These are phyloP conservation scores for Zeuzera pyrina DNA, from an alignment of 2,888 invertebrate genomes.

Conservation along the genomic window DNA sequence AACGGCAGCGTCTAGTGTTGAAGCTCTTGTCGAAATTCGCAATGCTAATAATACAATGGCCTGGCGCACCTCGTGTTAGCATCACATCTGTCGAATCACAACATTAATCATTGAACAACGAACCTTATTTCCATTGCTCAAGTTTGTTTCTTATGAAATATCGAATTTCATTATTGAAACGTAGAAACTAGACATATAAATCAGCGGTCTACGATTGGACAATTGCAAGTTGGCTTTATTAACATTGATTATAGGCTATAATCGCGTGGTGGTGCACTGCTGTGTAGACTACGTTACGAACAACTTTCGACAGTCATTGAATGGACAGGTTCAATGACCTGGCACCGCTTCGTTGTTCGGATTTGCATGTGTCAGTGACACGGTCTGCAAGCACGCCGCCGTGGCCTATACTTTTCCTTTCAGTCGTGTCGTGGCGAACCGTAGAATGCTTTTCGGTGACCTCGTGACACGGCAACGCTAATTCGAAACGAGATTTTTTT, in stretches of 20 bases:
- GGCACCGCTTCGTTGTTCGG: slow-evolving; percentile 51
- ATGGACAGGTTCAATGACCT: slow-evolving; percentile 63
- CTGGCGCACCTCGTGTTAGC: slow-evolving; percentile 50
- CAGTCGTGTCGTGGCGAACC: slow-evolving; percentile 39
- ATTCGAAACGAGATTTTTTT: not conserved
- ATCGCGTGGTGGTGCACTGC: slow-evolving; percentile 32
- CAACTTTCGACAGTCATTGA: slow-evolving; percentile 71
- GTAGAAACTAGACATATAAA: slow-evolving; percentile 38
- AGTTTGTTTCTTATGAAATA: slow-evolving; percentile 25
- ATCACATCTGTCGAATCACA: slow-evolving; percentile 39
- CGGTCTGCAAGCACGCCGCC: slow-evolving; percentile 43
- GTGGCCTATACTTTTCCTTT: slow-evolving; percentile 66
- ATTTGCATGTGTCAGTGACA: slow-evolving; percentile 73
- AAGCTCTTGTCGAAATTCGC: slow-evolving; percentile 59
- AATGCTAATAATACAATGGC: slow-evolving; percentile 64
- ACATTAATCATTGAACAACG: slow-evolving; percentile 23
- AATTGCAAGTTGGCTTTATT: slow-evolving; percentile 38
- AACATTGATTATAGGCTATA: slow-evolving; percentile 35
- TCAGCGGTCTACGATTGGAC: slow-evolving; percentile 28
- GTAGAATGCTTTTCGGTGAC: slow-evolving; percentile 59
- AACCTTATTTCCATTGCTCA: slow-evolving; percentile 30
- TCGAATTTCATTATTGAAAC: slow-evolving; percentile 26
- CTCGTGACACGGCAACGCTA: slow-evolving; percentile 45
- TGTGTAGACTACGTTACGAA: slow-evolving; percentile 48
- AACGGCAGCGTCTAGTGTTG: slow-evolving; percentile 42